Evolutionary conservation across 2,888 invertebrate species (phyloP), one percentile per base, ranked within the genome.

Genomic region (Ptychoptera contaminata): DNA sequence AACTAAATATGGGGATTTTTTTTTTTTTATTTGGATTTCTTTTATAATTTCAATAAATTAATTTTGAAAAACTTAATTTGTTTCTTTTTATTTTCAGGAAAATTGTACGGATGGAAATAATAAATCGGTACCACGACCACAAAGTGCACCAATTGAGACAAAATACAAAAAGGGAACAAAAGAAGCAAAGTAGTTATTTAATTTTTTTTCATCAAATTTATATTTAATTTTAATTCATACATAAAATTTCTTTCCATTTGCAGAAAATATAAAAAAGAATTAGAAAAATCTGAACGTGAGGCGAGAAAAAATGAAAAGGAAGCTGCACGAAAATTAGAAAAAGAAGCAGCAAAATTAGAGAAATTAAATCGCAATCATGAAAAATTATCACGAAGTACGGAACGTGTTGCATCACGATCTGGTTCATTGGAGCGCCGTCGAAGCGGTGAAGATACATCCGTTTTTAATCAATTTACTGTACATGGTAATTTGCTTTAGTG

Each of bases 391-490:
- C 63, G 64, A 44, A 66, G 65, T 47, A 63, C 60, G 1, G 65
- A 65, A 47, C 61, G 65, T 10, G 58, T 65, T 45, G 58, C 59
- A 29, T 49, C 57, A 4, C 58, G 65, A 39, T 65, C 65, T 11
- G 65, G 65, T 7, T 66, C 65, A 7, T 49, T 66, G 34, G 65
- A 66, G 44, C 56, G 65, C 8, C 54, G 65, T 8, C 59, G 62
- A 42, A 65, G 65, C 43, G 65, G 65, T 46, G 65, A 65, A 40
- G 65, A 65, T 41, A 42, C 43, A 32, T 61, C 63, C n/a, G 65
- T 66, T 43, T 55, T 63, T 31, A 64, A 65, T 55, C 65, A 66
- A 53, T 65, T 65, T 37, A 66, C 65, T 32, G 63, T 66, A 16
- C 65, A 66, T 46, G 65, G 65, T 14, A 23, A 37, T 38, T 34